Evolutionary conservation across 2,888 invertebrate genomes (phyloP).

Genomic region (Ethmia dodecea): DNA sequence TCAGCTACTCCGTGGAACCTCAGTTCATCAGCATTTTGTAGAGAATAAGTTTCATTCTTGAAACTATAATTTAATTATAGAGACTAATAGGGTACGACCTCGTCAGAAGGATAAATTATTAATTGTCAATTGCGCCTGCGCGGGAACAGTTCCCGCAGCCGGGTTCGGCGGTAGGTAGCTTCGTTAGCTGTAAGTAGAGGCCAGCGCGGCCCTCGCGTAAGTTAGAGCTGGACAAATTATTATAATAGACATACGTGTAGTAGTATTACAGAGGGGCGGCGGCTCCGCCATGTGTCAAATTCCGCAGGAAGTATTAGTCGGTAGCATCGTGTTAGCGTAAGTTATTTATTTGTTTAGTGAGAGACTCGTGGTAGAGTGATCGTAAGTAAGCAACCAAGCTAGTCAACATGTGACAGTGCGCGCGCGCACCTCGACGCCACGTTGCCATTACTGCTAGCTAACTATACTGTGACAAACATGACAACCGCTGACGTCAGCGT

Average conservation of each 20-base stretch:
- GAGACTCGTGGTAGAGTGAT: conserved; percentile 54
- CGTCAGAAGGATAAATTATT: conserved; percentile 32
- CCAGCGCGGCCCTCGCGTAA: conserved; percentile 36
- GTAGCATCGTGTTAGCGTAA: conserved; percentile 55
- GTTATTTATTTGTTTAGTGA: conserved; percentile 74
- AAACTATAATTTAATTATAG: conserved; percentile 68
- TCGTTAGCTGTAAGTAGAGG: conserved; percentile 40
- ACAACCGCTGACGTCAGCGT: conserved; percentile 32
- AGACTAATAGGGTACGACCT: conserved; percentile 58
- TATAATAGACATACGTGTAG: conserved; percentile 46
- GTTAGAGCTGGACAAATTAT: conserved; percentile 71
- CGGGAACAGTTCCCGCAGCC: conserved; percentile 20
- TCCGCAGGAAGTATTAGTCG: conserved; percentile 39
- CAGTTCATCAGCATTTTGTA: conserved; percentile 67
- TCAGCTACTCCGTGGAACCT: conserved; percentile 44
- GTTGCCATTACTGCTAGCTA: conserved; percentile 64
- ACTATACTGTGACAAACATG: conserved; percentile 34
- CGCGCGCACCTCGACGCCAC: conserved; percentile 19
- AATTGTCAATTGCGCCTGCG: conserved; percentile 41
- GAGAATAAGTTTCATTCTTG: conserved; percentile 69
- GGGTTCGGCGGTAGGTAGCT: conserved; percentile 32
- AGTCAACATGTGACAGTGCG: conserved; percentile 57
- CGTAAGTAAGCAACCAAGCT: conserved; percentile 69
- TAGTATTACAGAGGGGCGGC: conserved; percentile 23
- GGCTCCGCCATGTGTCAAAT: conserved; percentile 46